phyloP scores from a whole-genome alignment of 2,797 vertebrate species.

The Platyrinchus mystaceus region DNA sequence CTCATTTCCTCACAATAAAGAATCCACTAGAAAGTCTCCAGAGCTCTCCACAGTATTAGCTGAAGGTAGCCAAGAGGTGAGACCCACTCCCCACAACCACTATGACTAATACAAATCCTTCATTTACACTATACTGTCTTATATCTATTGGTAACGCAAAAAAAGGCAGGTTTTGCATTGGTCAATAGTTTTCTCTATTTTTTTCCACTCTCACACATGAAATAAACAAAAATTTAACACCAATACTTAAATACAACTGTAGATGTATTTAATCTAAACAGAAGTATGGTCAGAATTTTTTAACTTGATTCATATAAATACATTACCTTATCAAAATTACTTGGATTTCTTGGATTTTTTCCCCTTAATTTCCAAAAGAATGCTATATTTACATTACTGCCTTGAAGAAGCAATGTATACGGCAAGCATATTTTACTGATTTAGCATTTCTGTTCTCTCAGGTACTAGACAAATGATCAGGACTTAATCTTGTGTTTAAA shows the following conservation, averaged over 20 bases:
- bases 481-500: neutral
- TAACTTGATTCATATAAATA: neutral
- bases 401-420: neutral
- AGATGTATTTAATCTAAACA: neutral
- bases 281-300: neutral
- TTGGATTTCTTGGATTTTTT: neutral
- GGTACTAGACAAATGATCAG: neutral
- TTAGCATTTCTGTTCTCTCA: neutral
- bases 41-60: neutral
- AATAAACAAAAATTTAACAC: neutral
- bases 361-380: neutral
- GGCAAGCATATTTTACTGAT: neutral
- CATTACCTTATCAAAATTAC: neutral
- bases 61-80: neutral
- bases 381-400: neutral
- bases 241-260: neutral
- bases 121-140: neutral
- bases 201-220: neutral
- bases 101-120: neutral
- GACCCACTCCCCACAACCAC: neutral
- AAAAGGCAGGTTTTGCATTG: neutral
- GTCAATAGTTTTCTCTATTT: neutral
- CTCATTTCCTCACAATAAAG: neutral
- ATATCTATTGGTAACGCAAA: neutral
- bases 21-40: neutral